phyloP scores from a whole-genome alignment of 1,140 invertebrate species.

The Rhynchophorus ferrugineus region DNA sequence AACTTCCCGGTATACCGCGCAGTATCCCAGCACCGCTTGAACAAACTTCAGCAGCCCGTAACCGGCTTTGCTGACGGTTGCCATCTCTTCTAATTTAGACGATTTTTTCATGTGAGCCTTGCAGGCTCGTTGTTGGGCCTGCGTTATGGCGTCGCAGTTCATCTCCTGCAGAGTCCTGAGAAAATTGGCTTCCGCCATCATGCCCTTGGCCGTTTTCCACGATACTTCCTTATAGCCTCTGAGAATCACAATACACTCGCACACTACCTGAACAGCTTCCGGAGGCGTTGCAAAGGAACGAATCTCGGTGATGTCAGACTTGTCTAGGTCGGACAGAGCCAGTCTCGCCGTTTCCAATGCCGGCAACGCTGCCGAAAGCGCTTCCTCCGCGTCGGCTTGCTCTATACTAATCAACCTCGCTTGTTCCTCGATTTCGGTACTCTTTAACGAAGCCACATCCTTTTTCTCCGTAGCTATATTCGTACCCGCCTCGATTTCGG shows the following conservation, averaged over 20 bases:
- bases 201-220: conserved; percentile 82
- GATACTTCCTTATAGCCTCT: conserved; percentile 73
- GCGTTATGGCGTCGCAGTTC: conserved; percentile 73
- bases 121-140: conserved; percentile 61
- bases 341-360: conserved; percentile 69
- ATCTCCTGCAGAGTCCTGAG: conserved; percentile 71
- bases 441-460: conserved; percentile 64
- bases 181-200: conserved; percentile 87
- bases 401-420: conserved; percentile 68
- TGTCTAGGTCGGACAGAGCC: conserved; percentile 74
- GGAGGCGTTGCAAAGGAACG: conserved; percentile 85
- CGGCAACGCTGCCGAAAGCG: conserved; percentile 69
- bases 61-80: conserved; percentile 70
- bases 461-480: conserved; percentile 61
- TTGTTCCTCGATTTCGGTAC: conserved; percentile 70
- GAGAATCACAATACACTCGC: conserved; percentile 80
- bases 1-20: conserved; percentile 72
- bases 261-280: conserved; percentile 75
- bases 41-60: conserved; percentile 79
- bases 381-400: conserved; percentile 73
- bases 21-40: conserved; percentile 77
- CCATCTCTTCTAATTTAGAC: conserved; percentile 68
- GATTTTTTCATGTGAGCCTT: conserved; percentile 61
- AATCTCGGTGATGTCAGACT: conserved; percentile 86
- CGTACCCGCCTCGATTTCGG: conserved; percentile 53